These are phyloP conservation scores for Gymnorhina tibicen DNA, from an alignment of 2,113 vertebrate genomes.

Conservation along the genomic window DNA sequence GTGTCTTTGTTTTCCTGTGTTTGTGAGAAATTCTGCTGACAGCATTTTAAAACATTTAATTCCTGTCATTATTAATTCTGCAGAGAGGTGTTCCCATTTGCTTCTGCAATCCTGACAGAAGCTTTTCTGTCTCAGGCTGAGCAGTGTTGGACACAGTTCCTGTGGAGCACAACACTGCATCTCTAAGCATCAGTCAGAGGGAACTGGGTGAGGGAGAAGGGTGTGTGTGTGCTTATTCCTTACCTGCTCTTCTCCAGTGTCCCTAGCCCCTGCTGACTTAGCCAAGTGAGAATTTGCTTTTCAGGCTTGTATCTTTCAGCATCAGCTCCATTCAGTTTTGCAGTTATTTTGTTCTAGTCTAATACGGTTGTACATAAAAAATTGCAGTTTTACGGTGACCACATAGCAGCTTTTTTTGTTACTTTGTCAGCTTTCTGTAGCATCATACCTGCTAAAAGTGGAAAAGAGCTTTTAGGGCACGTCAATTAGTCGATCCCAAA, in stretches of 20 bases:
- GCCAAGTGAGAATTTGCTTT: neutral
- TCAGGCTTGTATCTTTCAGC: neutral
- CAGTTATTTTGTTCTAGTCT: neutral
- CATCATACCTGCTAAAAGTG: neutral
- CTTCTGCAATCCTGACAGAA: neutral
- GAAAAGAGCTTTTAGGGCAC: neutral
- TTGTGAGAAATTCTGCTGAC: neutral
- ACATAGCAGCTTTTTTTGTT: neutral
- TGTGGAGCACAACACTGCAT: neutral
- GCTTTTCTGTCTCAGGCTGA: neutral
- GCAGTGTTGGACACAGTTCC: neutral
- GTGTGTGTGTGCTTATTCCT: neutral
- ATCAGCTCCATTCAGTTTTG: neutral
- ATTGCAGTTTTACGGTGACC: neutral
- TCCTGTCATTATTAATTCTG: neutral
- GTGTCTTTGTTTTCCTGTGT: neutral
- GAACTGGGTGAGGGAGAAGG: neutral
- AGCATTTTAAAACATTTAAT: neutral
- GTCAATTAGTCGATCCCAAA: neutral
- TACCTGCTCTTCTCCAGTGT: neutral
- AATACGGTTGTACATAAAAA: accelerated
- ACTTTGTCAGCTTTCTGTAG: neutral
- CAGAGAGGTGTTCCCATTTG: neutral
- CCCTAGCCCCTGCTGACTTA: neutral
- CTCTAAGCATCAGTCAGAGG: neutral